A percentile compares a stretch with the other conserved stretches of the same genome.
phyloP scores from a whole-genome alignment of 2,888 invertebrate genomes.

The Girardia tigrina region DNA sequence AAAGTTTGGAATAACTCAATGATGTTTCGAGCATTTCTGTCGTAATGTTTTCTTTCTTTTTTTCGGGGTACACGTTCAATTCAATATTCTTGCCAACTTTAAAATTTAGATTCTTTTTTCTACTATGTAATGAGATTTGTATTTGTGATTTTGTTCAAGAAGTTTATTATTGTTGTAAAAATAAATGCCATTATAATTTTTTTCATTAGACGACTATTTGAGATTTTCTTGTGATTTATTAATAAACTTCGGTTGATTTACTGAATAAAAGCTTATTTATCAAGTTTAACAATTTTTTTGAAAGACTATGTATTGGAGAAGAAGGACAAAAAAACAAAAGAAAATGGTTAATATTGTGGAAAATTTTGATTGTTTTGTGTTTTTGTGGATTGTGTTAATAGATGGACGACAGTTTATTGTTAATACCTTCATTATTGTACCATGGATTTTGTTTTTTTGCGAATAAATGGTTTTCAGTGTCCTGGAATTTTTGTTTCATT shows the following conservation, averaged over 20 bases:
- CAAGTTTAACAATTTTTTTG: neutral
- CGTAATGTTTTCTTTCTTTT: neutral
- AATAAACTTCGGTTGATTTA: too few species aligned
- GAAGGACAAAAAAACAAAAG: neutral
- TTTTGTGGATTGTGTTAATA: neutral
- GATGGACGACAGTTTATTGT: neutral
- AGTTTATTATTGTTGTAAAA: neutral
- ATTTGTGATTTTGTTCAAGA: slow-evolving; percentile 1
- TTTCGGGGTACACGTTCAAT: neutral
- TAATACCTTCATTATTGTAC: neutral
- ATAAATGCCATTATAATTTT: neutral
- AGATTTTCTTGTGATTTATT: neutral
- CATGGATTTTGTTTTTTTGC: neutral
- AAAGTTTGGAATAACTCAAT: neutral
- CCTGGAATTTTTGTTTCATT: too few species aligned
- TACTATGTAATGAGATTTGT: slow-evolving; percentile 10
- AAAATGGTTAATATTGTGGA: neutral
- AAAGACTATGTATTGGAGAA: neutral
- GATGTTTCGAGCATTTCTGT: neutral
- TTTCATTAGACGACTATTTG: neutral
- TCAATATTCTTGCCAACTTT: neutral
- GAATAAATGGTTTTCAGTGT: neutral
- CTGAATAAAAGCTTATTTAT: too few species aligned
- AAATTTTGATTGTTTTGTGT: neutral
- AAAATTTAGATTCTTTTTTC: slow-evolving; percentile 2